Evolutionary conservation across 1,140 invertebrate species (phyloP), one percentile per base, ranked within the genome.

Genomic region (Aporrectodea caliginosa): DNA sequence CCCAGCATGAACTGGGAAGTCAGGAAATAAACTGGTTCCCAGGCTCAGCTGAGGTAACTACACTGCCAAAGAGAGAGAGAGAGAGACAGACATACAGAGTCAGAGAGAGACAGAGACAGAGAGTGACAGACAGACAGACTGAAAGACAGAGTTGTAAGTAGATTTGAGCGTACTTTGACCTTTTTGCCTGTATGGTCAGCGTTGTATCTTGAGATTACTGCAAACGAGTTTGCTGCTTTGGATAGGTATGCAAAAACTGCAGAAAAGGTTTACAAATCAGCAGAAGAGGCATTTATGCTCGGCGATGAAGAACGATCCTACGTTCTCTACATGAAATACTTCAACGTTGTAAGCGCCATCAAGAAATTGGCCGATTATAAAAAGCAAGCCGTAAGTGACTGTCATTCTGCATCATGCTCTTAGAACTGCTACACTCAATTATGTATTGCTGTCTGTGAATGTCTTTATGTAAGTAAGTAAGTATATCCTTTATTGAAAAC

Each of bases 301-400:
- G 91, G 91, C 1, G 92, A 94, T 82, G 91, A 93, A 83, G 92
- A 93, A 84, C 82, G 87, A 69, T 91, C 92, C 0, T 94, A 92
- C 82, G 90, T 94, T 32, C 88, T 90, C 43, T 93, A 91, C 79
- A 92, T 92, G 90, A 91, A 92, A 85, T 94, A 92, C 86, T 88
- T 93, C 30, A 90, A 90, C 58, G 85, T 92, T 16, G 84, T 93
- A 33, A 82, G 81, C 34, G 35, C 75, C 31, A 68, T 85, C 22
- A 85, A 85, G 75, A 83, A 81, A 69, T 83, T 82, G 71, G 31
- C 82, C 14, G 86, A 87, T 27, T 86, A 85, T 73, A 85, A 83
- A 73, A 86, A 86, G 73, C 80, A 86, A 35, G 83, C 85, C 81
- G 84, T 86, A 78, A 81, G 76, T 72, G 2, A 12, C 22, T 58